phyloP scores from a whole-genome alignment of 1,140 invertebrate species.

The Ceratina japonica region DNA sequence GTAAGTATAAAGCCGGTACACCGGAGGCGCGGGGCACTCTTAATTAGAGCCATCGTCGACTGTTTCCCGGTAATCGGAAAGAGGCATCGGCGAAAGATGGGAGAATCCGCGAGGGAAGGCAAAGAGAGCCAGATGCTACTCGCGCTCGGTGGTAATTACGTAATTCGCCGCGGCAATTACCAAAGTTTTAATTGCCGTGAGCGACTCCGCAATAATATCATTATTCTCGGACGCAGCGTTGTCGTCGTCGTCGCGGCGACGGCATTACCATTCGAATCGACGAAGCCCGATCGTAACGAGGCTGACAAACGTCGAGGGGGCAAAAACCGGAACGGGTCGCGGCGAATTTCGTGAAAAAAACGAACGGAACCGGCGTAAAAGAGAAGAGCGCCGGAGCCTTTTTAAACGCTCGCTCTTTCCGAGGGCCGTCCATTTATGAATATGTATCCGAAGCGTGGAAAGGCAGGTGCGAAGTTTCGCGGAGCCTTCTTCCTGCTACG shows the following conservation, averaged over 20 bases:
- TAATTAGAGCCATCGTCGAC: constrained; percentile 35
- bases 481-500: constrained; percentile 55
- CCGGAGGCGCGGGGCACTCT: background rate
- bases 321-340: constrained; percentile 5
- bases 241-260: too few species aligned
- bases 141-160: constrained; percentile 68
- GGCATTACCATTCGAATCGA: constrained; percentile 8
- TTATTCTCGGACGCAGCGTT: constrained; percentile 65
- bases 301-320: background rate
- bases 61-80: constrained; percentile 28
- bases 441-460: constrained; percentile 51
- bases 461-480: constrained; percentile 69
- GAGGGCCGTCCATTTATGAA: constrained; percentile 48
- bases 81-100: constrained; percentile 20
- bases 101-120: background rate
- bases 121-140: constrained; percentile 23
- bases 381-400: background rate
- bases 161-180: constrained; percentile 75
- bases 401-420: constrained; percentile 22
- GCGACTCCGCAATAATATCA: constrained; percentile 73
- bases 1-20: constrained; percentile 8
- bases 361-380: background rate
- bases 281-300: background rate
- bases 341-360: constrained; percentile 1
- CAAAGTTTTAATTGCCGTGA: constrained; percentile 77